Percentiles rank a stretch among this genome's conserved stretches.
phyloP scores from a whole-genome alignment of 2,113 vertebrate genomes.

The Silurus meridionalis region DNA sequence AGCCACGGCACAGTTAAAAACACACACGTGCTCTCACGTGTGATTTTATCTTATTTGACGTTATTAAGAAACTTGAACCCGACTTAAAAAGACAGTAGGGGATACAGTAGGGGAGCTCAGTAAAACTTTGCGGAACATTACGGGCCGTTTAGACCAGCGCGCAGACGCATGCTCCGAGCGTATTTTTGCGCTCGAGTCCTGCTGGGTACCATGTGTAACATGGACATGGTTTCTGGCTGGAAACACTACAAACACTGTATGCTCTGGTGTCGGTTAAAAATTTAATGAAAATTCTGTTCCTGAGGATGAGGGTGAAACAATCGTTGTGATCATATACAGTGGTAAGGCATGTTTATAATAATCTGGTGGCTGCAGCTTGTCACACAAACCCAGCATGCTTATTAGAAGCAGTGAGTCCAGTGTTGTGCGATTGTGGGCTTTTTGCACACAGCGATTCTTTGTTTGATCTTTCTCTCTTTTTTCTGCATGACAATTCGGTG shows the following conservation, averaged over 20 bases:
- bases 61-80: not conserved
- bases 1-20: too few species aligned
- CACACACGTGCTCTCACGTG: too few species aligned
- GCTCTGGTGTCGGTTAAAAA: constrained; percentile 1
- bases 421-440: not conserved
- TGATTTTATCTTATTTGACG: not conserved
- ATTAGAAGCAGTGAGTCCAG: not conserved
- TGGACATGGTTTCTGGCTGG: not conserved
- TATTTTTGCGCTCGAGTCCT: not conserved
- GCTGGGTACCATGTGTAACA: constrained; percentile 14
- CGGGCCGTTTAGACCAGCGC: not conserved
- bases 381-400: not conserved
- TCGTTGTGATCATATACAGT: not conserved
- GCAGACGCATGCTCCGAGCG: not conserved
- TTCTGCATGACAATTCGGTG: not conserved
- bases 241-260: not conserved
- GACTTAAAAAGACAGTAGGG: not conserved
- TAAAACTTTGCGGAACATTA: not conserved
- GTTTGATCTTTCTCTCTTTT: not conserved
- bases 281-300: too few species aligned
- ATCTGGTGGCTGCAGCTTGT: not conserved
- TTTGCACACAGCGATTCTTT: not conserved
- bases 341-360: not conserved
- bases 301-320: not conserved
- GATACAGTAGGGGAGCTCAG: not conserved